phyloP scores from a whole-genome alignment of 53 echinoderm and acorn worm species.

The Patiria pectinifera region DNA sequence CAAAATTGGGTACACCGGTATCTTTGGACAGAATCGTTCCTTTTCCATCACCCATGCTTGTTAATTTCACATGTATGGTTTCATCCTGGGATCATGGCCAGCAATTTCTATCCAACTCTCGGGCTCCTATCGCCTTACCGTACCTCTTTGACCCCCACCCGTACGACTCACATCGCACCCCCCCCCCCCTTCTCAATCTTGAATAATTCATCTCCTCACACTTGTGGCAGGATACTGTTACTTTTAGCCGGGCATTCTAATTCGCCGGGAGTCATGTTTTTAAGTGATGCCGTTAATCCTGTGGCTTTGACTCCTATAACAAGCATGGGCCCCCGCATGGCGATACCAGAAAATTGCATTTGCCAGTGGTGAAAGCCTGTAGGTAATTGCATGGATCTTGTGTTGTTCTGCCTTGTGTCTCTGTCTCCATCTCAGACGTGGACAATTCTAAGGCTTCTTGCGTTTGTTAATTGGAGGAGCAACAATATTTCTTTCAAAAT shows the following conservation, averaged over 20 bases:
- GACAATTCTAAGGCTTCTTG: neutral
- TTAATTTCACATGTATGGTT: neutral
- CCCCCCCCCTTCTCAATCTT: slow-evolving; percentile 2
- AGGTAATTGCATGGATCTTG: neutral
- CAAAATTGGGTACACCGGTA: no score
- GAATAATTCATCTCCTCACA: slow-evolving; percentile 40
- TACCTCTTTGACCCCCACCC: neutral
- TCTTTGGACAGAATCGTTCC: neutral
- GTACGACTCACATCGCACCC: neutral
- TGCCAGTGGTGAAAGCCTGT: slow-evolving; percentile 26
- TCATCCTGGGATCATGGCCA: neutral
- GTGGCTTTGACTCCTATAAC: slow-evolving; percentile 27
- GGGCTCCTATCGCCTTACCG: neutral
- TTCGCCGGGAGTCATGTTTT: slow-evolving; percentile 20
- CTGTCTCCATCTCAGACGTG: neutral
- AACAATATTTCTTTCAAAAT: neutral
- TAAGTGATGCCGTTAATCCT: slow-evolving; percentile 45
- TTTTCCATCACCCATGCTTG: neutral
- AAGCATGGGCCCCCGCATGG: neutral
- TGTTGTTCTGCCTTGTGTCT: neutral
- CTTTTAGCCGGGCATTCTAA: slow-evolving; percentile 40
- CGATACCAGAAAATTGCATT: slow-evolving; percentile 52
- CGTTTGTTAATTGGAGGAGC: neutral
- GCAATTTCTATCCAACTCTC: slow-evolving; percentile 13
- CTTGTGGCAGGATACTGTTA: slow-evolving; percentile 48